phyloP scores from a whole-genome alignment of 2,888 invertebrate species.

The Tortrix viridana region DNA sequence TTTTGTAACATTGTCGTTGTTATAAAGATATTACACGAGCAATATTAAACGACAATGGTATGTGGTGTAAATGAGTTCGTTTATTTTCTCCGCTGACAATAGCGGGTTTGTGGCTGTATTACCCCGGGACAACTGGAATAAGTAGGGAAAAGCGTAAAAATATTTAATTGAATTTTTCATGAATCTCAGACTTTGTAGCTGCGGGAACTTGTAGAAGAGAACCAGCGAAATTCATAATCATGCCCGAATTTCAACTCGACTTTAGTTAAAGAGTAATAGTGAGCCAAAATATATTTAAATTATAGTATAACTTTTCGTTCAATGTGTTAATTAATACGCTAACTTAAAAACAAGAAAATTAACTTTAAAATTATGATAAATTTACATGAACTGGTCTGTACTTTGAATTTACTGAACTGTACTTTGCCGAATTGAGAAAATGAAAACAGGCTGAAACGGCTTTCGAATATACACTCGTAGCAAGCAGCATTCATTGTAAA shows the following conservation, averaged over 20 bases:
- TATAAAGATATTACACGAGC: conserved; percentile 50
- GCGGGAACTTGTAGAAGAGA: conserved; percentile 24
- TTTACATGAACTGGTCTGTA: too few relatives aligned
- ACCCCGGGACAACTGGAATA: conserved; percentile 55
- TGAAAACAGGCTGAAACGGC: too few relatives aligned
- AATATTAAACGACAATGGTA: conserved; percentile 60
- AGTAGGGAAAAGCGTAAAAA: conserved; percentile 56
- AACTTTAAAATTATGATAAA: too few relatives aligned
- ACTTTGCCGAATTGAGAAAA: too few relatives aligned
- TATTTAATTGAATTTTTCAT: conserved; percentile 76
- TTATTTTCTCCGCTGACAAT: conserved; percentile 50
- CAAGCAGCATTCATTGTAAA: too few relatives aligned
- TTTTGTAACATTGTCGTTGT: conserved; percentile 23
- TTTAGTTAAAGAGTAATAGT: background rate
- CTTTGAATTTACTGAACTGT: too few relatives aligned
- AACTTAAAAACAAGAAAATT: background rate
- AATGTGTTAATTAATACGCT: background rate
- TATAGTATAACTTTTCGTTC: background rate
- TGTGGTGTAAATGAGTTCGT: conserved; percentile 61
- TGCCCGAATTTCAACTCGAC: too few relatives aligned
- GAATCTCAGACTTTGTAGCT: conserved; percentile 44
- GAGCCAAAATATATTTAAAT: too few relatives aligned
- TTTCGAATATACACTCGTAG: too few relatives aligned
- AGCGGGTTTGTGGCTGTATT: conserved; percentile 54
- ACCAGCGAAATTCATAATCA: background rate